A percentile compares a stretch with the other conserved stretches of the same genome.
phyloP scores from a whole-genome alignment of 2,888 invertebrate genomes.

The Gisinianus flammeolus region DNA sequence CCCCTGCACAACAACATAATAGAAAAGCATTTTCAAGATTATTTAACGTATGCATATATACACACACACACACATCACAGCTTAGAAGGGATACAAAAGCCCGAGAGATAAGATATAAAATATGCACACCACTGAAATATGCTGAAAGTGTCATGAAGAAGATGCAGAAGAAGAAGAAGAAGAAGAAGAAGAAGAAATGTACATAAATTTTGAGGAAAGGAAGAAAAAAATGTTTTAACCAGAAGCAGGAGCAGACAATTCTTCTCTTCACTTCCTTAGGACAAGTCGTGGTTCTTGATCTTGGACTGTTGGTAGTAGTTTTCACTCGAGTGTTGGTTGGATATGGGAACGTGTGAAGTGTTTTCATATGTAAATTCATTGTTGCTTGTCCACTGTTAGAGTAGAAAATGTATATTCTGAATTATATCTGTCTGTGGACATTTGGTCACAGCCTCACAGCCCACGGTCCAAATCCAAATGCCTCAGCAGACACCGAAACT shows the following conservation, averaged over 20 bases:
- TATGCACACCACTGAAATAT: too few species aligned
- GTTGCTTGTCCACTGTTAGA: background rate
- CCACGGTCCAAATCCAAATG: background rate
- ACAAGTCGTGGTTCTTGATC: background rate
- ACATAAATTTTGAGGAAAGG: constrained; percentile 15
- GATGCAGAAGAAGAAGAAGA: constrained; percentile 1
- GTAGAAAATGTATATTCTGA: background rate
- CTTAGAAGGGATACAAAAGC: background rate
- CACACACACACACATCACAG: background rate
- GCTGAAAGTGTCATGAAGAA: constrained; percentile 22
- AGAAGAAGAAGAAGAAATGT: background rate
- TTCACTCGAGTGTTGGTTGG: too few species aligned
- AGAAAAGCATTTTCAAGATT: too few species aligned
- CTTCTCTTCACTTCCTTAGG: constrained; percentile 22
- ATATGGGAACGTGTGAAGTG: constrained; percentile 34
- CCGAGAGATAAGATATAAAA: background rate
- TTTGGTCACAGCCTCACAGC: background rate
- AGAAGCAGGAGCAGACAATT: constrained; percentile 32
- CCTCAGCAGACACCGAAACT: background rate
- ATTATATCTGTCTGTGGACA: background rate
- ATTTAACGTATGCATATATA: background rate
- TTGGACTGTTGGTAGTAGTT: too few species aligned
- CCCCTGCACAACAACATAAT: too few species aligned
- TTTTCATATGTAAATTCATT: constrained; percentile 35
- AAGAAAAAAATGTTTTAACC: background rate